These are phyloP conservation scores for Ptychobarbus kaznakovi DNA, from an alignment of 2,797 vertebrate species.

Conservation along the genomic window DNA sequence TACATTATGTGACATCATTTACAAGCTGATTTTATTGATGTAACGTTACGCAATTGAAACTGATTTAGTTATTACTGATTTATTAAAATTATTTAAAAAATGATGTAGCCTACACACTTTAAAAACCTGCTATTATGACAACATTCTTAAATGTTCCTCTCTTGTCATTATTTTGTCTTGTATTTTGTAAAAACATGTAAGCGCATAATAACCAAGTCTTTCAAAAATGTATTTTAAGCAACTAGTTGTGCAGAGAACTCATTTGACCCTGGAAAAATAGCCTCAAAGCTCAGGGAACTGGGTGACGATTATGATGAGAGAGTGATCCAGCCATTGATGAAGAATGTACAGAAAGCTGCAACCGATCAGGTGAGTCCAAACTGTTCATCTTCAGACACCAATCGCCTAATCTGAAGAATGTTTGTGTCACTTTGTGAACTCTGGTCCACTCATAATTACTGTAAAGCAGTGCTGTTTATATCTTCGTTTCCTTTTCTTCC, in stretches of 20 bases:
- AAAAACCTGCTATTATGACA: not conserved
- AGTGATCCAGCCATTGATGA: constrained; percentile 58
- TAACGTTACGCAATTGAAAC: not conserved
- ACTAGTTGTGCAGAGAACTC: constrained; percentile 8
- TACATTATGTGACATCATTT: not conserved
- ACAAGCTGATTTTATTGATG: not conserved
- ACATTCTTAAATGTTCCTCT: not conserved
- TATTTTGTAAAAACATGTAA: not conserved
- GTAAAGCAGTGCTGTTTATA: not conserved
- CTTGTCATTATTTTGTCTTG: not conserved
- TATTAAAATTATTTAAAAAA: not conserved
- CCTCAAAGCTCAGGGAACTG: constrained; percentile 50
- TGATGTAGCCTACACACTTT: not conserved
- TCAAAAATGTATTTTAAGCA: not conserved
- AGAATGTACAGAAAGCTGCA: constrained; percentile 38
- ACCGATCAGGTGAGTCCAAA: constrained; percentile 45
- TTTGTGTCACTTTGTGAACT: not conserved
- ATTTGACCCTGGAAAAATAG: constrained; percentile 54
- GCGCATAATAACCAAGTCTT: not conserved
- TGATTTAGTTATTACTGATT: not conserved
- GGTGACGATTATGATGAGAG: constrained; percentile 63
- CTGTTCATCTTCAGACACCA: not conserved
- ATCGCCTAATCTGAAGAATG: not conserved
- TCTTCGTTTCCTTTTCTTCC: not conserved
- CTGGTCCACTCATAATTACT: not conserved